Evolutionary conservation across 2,797 vertebrate species (phyloP), one percentile per base, ranked within the genome.

Genomic region (Lophius americanus): DNA sequence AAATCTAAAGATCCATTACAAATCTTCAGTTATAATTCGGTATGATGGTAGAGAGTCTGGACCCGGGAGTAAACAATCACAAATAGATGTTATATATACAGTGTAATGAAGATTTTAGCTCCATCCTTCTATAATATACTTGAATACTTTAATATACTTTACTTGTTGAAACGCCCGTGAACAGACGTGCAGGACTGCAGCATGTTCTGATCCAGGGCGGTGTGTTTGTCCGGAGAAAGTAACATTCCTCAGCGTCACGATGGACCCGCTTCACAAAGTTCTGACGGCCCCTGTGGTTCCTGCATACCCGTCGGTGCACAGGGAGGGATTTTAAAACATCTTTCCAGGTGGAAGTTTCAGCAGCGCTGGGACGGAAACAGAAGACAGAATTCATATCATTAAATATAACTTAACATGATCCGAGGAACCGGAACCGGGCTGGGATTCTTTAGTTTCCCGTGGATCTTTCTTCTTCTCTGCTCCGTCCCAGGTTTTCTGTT

Each of bases 211-310:
- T 73, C 63, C 78, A 77, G 2, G 62, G 59, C 35, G 66, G 62
- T 82, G 84, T 78, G 79, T 83, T 81, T 82, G 79, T 87, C 68
- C 85, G 87, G 87, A 82, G 82, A 74, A 79, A 81, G 84, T 68
- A 85, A 72, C 88, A 91, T 93, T 88, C 90, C 88, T 87, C 69
- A 55, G 72, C 63, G 81, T 91, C 92, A 91, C 86, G 82, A 68
- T 60, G 75, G 87, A 89, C 91, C 88, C 85, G 88, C 84, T 84
- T 86, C 88, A 88, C 87, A 71, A 51, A 50, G 85, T 78, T 79
- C 82, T 85, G 75, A 89, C 91, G 78, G 60, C 81, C 68, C 85
- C 78, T 73, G 91, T 65, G 86, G 88, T 82, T 87, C 83, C 68
- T 84, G 78, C 86, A 72, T 59, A 64, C 91, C 91, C 88, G 90